Conservation (phyloP, 2,113 vertebrate genomes). For the Ovis canadensis region DNA sequence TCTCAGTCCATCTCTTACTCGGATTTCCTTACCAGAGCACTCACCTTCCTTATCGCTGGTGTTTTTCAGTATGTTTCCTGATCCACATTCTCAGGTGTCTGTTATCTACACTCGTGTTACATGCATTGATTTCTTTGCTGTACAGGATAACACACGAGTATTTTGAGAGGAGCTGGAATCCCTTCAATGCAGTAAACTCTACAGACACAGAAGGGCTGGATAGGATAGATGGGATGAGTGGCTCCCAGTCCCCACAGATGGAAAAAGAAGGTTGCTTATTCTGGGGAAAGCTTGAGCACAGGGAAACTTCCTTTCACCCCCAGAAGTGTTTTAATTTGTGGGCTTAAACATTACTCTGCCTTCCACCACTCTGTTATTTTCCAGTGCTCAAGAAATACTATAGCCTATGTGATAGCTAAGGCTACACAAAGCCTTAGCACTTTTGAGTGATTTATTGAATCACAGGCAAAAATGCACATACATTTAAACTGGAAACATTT, state of each 20-base stretch:
- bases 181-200: not conserved
- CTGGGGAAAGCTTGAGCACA: not conserved
- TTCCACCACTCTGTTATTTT: not conserved
- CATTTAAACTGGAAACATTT: not conserved
- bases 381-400: not conserved
- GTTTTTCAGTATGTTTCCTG: not conserved
- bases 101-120: not conserved
- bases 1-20: not conserved
- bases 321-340: not conserved
- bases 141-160: not conserved
- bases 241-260: not conserved
- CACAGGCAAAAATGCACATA: not conserved
- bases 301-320: not conserved
- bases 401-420: not conserved
- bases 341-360: not conserved
- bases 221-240: not conserved
- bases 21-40: not conserved
- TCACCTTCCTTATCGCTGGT: not conserved
- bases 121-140: not conserved
- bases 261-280: not conserved
- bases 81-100: not conserved
- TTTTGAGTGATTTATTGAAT: not conserved
- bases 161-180: not conserved
- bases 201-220: too few relatives aligned
- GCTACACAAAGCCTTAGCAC: not conserved